Percentiles rank a stretch among this genome's conserved stretches.
These are phyloP conservation scores for Cavia porcellus DNA, from an alignment of 2,113 vertebrate species.

Conservation along the genomic window DNA sequence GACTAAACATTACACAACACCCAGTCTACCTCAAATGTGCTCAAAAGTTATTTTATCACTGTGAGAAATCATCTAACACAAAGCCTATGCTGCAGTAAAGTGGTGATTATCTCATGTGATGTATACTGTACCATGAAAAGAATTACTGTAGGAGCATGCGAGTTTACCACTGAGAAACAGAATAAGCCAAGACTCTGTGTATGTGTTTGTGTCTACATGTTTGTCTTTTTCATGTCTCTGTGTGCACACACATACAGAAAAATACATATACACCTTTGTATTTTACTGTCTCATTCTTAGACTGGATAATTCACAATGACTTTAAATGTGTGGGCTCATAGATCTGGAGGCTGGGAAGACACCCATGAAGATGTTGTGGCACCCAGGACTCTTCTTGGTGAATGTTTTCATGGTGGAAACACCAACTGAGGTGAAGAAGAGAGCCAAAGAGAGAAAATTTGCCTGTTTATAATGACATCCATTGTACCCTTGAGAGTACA, in stretches of 20 bases:
- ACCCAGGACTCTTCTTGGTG: background rate
- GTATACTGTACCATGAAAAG: background rate
- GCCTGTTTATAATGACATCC: too few species aligned
- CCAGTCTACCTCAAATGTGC: background rate
- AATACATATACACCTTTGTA: background rate
- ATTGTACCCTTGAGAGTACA: background rate
- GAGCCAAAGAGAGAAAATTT: too few species aligned
- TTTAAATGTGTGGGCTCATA: background rate
- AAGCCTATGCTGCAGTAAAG: background rate
- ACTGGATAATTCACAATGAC: background rate
- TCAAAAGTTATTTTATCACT: background rate
- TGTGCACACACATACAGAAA: background rate
- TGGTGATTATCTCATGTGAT: background rate
- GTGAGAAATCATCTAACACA: background rate
- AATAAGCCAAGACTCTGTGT: background rate
- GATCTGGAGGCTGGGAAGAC: background rate
- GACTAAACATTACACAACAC: background rate
- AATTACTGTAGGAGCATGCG: background rate
- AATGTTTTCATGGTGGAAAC: background rate
- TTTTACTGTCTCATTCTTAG: background rate
- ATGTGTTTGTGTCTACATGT: background rate
- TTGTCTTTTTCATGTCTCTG: background rate
- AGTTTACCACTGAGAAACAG: background rate
- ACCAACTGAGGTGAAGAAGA: background rate
- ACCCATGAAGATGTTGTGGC: background rate